phyloP scores from a whole-genome alignment of 2,888 invertebrate species.

The Neoascia interrupta region DNA sequence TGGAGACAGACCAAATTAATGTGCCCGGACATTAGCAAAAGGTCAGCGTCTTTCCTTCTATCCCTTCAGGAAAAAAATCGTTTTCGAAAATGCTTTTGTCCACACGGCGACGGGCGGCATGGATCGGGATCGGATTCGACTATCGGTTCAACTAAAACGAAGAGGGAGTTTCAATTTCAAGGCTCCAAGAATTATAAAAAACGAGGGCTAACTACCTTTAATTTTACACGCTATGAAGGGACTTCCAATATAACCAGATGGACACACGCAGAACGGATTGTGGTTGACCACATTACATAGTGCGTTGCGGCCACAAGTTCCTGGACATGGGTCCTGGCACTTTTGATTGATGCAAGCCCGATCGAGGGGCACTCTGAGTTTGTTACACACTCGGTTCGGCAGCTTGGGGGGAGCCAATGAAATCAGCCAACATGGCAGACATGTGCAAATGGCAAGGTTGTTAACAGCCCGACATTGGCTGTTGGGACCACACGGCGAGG shows the following conservation, averaged over 20 bases:
- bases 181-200: background rate
- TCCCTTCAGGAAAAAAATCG: too few species aligned
- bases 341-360: conserved; percentile 85
- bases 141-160: conserved; percentile 70
- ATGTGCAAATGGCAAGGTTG: conserved; percentile 84
- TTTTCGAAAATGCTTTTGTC: too few species aligned
- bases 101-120: conserved; percentile 84
- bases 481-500: conserved; percentile 87
- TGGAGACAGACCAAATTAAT: too few species aligned
- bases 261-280: conserved; percentile 86
- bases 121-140: conserved; percentile 77
- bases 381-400: conserved; percentile 85
- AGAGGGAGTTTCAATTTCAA: background rate
- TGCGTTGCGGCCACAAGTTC: conserved; percentile 86
- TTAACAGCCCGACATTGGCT: conserved; percentile 84
- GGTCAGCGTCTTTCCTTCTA: too few species aligned
- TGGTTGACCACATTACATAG: conserved; percentile 86
- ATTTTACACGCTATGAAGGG: conserved; percentile 83
- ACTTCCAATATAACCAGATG: conserved; percentile 84
- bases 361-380: conserved; percentile 85
- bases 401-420: conserved; percentile 86
- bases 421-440: conserved; percentile 82
- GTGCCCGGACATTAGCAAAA: too few species aligned
- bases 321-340: conserved; percentile 87
- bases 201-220: conserved; percentile 48